Conservation (phyloP, 2,797 vertebrate species). For the Darevskia mixta region DNA sequence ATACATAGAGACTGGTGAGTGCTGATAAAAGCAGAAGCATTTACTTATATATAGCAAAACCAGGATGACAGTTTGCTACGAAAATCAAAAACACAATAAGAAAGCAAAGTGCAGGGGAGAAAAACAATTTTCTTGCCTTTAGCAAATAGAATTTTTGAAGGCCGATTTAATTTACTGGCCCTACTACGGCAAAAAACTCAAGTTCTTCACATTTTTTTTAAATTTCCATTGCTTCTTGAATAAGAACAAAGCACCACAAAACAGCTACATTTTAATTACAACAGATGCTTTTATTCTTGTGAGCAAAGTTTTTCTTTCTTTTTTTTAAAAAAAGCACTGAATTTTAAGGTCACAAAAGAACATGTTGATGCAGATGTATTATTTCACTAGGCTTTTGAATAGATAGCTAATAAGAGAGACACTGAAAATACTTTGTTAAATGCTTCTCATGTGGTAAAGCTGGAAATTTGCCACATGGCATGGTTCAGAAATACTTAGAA, state of each 20-base stretch:
- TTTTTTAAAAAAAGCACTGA: background rate
- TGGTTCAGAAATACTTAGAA: slow-evolving; percentile 6
- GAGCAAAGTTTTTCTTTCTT: background rate
- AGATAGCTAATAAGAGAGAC: slow-evolving; percentile 11
- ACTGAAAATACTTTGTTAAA: slow-evolving; percentile 1
- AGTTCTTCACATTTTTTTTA: background rate
- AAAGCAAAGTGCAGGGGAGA: background rate
- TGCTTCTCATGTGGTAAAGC: background rate
- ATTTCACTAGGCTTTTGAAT: slow-evolving; percentile 34
- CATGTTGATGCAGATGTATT: background rate
- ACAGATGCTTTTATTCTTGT: slow-evolving; percentile 27
- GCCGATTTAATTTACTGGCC: background rate
- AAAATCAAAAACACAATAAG: background rate
- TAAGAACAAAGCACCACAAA: slow-evolving; percentile 5
- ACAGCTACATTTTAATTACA: background rate
- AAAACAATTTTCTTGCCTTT: background rate
- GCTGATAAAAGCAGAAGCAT: background rate
- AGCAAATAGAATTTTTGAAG: background rate
- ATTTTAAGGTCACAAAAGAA: background rate
- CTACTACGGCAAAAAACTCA: background rate
- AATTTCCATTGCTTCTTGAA: background rate
- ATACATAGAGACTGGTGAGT: background rate
- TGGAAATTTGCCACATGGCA: background rate
- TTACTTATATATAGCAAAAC: background rate
- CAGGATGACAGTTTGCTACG: background rate